A percentile compares a stretch with the other conserved stretches of the same genome.
These are phyloP conservation scores for Parnassius glacialis DNA, from an alignment of 2,888 invertebrate species.

Conservation along the genomic window DNA sequence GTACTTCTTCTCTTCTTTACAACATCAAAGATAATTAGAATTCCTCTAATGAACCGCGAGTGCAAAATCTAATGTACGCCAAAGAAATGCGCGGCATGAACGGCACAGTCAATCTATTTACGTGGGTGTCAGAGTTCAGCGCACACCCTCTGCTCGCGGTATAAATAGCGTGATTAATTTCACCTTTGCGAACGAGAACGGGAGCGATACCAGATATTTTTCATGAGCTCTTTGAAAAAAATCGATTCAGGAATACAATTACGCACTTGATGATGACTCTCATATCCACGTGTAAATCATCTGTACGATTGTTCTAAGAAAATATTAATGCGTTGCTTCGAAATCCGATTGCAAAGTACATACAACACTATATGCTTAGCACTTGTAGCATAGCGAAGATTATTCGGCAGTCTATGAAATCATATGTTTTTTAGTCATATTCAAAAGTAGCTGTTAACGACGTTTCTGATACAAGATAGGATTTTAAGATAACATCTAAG, in stretches of 20 bases:
- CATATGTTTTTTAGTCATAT: too few relatives aligned
- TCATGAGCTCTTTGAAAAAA: slow-evolving; percentile 30
- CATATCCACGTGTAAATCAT: too few relatives aligned
- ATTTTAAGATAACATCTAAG: too few relatives aligned
- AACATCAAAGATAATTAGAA: slow-evolving; percentile 3
- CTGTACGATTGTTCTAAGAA: too few relatives aligned
- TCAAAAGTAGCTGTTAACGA: too few relatives aligned
- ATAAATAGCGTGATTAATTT: slow-evolving; percentile 40
- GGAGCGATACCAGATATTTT: slow-evolving; percentile 23
- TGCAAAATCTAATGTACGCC: slow-evolving; percentile 19
- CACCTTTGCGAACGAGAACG: slow-evolving; percentile 34
- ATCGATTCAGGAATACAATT: not conserved
- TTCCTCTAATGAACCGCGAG: slow-evolving; percentile 2
- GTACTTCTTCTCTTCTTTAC: not conserved
- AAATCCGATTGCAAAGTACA: too few relatives aligned
- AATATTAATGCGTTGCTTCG: too few relatives aligned
- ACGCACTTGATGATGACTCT: too few relatives aligned
- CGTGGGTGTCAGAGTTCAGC: slow-evolving; percentile 61
- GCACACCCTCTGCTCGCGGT: slow-evolving; percentile 43
- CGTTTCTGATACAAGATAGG: too few relatives aligned
- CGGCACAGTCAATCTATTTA: slow-evolving; percentile 48
- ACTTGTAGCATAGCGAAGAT: too few relatives aligned
- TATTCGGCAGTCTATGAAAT: too few relatives aligned
- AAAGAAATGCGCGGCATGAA: slow-evolving; percentile 36
- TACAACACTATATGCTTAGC: too few relatives aligned